These are phyloP conservation scores for Apantesis nais DNA, from an alignment of 2,888 invertebrate genomes.

Conservation along the genomic window DNA sequence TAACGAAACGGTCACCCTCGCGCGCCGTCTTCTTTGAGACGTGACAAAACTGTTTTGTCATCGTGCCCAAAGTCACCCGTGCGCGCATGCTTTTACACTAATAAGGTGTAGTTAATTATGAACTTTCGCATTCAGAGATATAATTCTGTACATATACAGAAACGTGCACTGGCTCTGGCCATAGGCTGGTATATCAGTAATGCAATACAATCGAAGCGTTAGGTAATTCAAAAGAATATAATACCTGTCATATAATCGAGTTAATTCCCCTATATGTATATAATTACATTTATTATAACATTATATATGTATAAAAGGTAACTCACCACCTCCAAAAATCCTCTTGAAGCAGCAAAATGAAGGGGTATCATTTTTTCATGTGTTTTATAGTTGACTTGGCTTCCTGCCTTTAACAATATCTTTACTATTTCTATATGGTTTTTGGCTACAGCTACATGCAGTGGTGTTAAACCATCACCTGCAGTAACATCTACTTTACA, in stretches of 20 bases:
- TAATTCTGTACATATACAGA: neutral
- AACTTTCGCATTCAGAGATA: too few relatives aligned
- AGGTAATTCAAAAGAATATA: too few relatives aligned
- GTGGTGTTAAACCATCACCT: constrained; percentile 87
- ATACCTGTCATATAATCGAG: too few relatives aligned
- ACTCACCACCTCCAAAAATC: constrained; percentile 81
- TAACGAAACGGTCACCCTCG: too few relatives aligned
- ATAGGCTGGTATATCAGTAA: too few relatives aligned
- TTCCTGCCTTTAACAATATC: constrained; percentile 84
- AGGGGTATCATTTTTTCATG: constrained; percentile 87
- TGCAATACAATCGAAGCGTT: too few relatives aligned
- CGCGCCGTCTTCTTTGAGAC: too few relatives aligned
- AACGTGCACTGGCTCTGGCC: neutral
- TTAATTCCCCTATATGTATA: too few relatives aligned
- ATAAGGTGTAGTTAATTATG: too few relatives aligned
- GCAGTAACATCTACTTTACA: constrained; percentile 88
- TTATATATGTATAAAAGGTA: neutral
- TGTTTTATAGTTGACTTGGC: constrained; percentile 86
- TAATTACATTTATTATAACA: neutral
- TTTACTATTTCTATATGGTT: constrained; percentile 86
- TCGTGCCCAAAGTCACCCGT: too few relatives aligned
- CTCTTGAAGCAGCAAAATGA: constrained; percentile 87
- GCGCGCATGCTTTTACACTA: too few relatives aligned
- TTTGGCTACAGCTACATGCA: constrained; percentile 88
- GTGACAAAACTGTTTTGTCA: too few relatives aligned